A percentile compares a stretch with the other conserved stretches of the same genome.
phyloP scores from a whole-genome alignment of 2,113 vertebrate species.

The Malurus cyaneus region DNA sequence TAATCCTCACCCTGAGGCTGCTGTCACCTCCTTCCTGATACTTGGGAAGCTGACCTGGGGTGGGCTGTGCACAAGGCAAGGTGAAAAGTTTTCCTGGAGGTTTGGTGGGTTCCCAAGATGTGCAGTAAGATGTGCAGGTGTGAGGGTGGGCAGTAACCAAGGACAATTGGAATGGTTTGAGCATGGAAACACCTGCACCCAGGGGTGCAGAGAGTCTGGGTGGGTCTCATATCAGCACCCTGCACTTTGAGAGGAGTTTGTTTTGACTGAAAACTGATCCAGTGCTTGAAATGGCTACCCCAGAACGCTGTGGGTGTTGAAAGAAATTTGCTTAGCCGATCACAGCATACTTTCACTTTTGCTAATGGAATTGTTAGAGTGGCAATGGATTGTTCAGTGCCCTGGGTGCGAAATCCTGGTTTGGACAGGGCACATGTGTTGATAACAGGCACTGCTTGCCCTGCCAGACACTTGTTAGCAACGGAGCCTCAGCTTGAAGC shows the following conservation, averaged over 20 bases:
- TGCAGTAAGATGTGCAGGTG: neutral
- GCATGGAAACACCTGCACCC: neutral
- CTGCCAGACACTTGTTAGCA: neutral
- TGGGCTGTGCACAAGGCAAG: neutral
- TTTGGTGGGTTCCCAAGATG: neutral
- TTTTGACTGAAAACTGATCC: neutral
- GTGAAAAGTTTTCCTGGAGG: neutral
- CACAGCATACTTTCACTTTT: neutral
- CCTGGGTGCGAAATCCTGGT: neutral
- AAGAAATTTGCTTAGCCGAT: neutral
- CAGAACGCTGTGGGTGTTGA: neutral
- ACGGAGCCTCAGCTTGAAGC: slow-evolving; percentile 41
- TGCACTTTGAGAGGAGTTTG: fast-evolving
- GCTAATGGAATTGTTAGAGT: neutral
- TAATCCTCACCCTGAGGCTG: neutral
- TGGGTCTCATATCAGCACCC: neutral
- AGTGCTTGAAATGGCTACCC: neutral
- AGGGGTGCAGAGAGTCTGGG: neutral
- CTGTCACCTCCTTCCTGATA: neutral
- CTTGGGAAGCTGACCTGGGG: neutral
- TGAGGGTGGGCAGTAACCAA: neutral
- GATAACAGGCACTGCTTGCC: neutral
- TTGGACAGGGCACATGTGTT: neutral
- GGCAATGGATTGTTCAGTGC: neutral
- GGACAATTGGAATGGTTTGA: neutral